phyloP scores from a whole-genome alignment of 1,140 invertebrate species.

The Cydia pomonella region DNA sequence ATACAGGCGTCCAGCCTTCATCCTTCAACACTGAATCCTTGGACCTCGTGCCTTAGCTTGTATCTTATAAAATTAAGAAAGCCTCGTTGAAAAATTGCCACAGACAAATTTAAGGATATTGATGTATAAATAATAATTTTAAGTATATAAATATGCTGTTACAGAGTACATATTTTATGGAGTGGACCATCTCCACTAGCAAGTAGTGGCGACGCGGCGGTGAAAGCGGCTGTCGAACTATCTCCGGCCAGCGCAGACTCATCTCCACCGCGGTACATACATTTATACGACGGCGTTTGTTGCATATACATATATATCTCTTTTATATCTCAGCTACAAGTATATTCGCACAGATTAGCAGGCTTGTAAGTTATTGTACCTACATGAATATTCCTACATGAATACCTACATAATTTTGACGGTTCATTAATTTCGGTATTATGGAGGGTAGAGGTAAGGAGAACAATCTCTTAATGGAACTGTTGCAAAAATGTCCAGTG shows the following conservation, averaged over 20 bases:
- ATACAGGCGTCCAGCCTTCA: too few relatives aligned
- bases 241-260: background rate
- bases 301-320: background rate
- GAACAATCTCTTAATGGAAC: too few relatives aligned
- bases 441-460: too few relatives aligned
- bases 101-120: background rate
- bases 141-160: background rate
- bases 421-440: too few relatives aligned
- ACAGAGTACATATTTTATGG: too few relatives aligned
- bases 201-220: background rate
- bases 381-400: too few relatives aligned
- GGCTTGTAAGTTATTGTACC: background rate
- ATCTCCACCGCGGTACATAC: background rate
- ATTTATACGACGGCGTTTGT: background rate
- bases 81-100: too few relatives aligned
- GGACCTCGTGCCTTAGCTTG: too few relatives aligned
- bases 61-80: too few relatives aligned
- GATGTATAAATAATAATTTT: background rate
- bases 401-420: too few relatives aligned
- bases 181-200: background rate
- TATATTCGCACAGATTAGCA: background rate
- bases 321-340: background rate
- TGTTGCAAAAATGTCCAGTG: too few relatives aligned
- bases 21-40: too few relatives aligned
- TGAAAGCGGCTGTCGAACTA: constrained; percentile 22